These are phyloP conservation scores for Leucophenga montana DNA, from an alignment of 2,888 invertebrate species.

Conservation along the genomic window DNA sequence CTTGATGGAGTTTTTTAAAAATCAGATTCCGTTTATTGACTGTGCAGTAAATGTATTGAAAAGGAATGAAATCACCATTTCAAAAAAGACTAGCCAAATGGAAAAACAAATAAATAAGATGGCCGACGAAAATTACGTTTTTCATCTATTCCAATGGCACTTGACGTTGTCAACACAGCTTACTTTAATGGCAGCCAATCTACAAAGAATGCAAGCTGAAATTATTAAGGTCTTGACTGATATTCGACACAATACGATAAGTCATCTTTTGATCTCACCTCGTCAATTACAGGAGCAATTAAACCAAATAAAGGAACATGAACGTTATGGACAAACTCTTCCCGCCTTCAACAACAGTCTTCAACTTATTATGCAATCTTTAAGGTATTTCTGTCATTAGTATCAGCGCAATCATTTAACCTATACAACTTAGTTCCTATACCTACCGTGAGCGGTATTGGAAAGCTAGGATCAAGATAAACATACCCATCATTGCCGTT, in stretches of 20 bases:
- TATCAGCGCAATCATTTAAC: background rate
- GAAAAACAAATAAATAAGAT: background rate
- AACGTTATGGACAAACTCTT: background rate
- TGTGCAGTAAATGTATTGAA: conserved; percentile 38
- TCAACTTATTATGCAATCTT: background rate
- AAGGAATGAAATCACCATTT: background rate
- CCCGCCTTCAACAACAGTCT: background rate
- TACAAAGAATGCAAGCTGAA: background rate
- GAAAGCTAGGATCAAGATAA: background rate
- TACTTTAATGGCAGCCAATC: background rate
- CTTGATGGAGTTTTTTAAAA: conserved; percentile 28
- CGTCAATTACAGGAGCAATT: background rate
- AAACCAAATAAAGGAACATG: conserved; percentile 2
- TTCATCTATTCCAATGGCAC: background rate
- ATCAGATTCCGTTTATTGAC: conserved; percentile 39
- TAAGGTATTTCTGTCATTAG: background rate
- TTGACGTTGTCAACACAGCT: background rate
- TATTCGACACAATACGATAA: background rate
- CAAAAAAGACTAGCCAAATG: background rate
- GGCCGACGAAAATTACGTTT: background rate
- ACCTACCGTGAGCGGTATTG: background rate
- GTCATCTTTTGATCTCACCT: background rate
- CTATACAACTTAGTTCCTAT: background rate
- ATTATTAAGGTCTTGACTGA: background rate
- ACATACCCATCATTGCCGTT: background rate